These are phyloP conservation scores for Drosophila parthenogenetica DNA, from an alignment of 2,888 invertebrate species.

Conservation along the genomic window DNA sequence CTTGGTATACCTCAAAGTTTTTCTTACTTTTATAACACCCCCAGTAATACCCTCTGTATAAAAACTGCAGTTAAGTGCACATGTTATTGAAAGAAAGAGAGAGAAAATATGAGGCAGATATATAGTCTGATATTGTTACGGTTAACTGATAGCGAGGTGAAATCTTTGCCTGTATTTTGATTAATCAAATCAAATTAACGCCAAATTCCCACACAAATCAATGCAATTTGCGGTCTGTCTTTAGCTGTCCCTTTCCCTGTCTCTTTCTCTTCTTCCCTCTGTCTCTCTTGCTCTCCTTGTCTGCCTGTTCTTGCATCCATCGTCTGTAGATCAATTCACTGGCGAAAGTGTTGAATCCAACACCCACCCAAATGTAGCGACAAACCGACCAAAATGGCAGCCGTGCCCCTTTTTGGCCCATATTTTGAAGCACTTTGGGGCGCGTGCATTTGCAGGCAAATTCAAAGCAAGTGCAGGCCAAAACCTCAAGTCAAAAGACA, in stretches of 20 bases:
- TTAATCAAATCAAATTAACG: constrained; percentile 80
- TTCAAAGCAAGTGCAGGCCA: constrained; percentile 59
- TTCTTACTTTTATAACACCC: neutral
- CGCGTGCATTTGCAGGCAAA: constrained; percentile 49
- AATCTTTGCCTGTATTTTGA: constrained; percentile 69
- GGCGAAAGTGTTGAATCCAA: constrained; percentile 78
- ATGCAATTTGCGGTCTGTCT: constrained; percentile 61
- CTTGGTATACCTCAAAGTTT: no score
- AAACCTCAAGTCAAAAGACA: constrained; percentile 11
- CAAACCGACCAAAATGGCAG: constrained; percentile 62
- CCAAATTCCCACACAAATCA: constrained; percentile 79
- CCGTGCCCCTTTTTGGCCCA: constrained; percentile 37
- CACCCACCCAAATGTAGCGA: constrained; percentile 73
- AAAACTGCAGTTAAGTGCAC: neutral
- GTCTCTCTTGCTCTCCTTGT: neutral
- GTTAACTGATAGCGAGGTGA: constrained; percentile 45
- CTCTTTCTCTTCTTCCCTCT: neutral
- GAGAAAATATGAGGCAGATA: neutral
- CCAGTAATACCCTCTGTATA: neutral
- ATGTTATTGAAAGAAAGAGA: neutral
- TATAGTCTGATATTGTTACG: constrained; percentile 22
- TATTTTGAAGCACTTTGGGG: constrained; percentile 41
- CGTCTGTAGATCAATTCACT: constrained; percentile 38
- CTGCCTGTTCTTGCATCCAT: neutral
- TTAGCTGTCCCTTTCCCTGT: neutral